These are phyloP conservation scores for Elephantulus edwardii DNA, from an alignment of 2,113 vertebrate species.

Conservation along the genomic window DNA sequence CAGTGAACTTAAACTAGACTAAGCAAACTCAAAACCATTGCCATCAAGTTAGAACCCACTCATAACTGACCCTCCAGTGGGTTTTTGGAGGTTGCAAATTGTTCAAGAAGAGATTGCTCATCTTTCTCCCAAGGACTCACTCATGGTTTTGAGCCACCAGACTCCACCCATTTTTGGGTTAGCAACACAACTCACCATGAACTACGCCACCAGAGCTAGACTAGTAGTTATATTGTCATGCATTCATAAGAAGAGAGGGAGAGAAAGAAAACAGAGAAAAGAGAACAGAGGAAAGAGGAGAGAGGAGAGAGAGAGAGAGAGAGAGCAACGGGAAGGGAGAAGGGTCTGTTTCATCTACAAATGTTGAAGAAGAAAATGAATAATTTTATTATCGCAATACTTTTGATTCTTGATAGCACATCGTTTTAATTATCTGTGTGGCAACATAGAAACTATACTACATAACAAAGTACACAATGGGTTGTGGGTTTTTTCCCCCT, in stretches of 20 bases:
- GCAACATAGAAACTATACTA: neutral
- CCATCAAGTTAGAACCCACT: no score
- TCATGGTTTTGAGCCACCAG: no score
- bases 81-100: no score
- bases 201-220: neutral
- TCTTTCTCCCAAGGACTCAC: no score
- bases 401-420: neutral
- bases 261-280: neutral
- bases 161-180: no score
- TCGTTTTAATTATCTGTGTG: neutral
- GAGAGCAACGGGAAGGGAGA: neutral
- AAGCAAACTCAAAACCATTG: no score
- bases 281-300: no score
- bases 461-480: neutral
- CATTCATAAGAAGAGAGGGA: neutral
- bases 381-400: neutral
- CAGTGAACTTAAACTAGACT: neutral
- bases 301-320: neutral
- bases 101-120: no score
- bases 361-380: neutral
- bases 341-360: neutral
- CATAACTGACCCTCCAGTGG: no score
- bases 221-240: neutral
- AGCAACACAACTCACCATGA: no score
- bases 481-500: neutral